Percentiles rank a stretch among this genome's conserved stretches.
Conservation (phyloP, 2,797 vertebrate species). For the Acridotheres tristis region DNA sequence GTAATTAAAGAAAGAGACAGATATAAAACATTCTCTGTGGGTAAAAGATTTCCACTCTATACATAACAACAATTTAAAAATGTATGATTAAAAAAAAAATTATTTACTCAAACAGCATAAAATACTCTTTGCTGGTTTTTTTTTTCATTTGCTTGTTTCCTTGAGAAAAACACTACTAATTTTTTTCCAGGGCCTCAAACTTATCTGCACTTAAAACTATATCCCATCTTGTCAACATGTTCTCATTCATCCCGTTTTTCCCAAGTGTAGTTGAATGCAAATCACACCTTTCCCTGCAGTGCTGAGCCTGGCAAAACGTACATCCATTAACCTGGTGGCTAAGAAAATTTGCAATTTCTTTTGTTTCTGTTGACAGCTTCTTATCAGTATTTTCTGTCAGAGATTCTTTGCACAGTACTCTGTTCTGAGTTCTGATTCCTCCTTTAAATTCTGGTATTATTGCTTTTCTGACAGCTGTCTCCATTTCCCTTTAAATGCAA, state of each 20-base stretch:
- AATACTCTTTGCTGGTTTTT: neutral
- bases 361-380: neutral
- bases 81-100: neutral
- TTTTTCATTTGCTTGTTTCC: neutral
- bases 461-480: constrained; percentile 4
- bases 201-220: neutral
- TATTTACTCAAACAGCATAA: neutral
- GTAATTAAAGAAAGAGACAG: neutral
- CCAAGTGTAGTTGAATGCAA: neutral
- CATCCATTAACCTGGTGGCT: neutral
- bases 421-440: neutral
- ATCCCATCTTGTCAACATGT: neutral
- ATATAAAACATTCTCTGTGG: neutral
- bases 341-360: neutral
- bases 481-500: neutral
- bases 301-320: neutral
- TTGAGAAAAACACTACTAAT: neutral
- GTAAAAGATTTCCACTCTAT: neutral
- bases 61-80: neutral
- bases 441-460: neutral
- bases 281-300: neutral
- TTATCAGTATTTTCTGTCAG: neutral
- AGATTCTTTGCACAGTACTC: neutral
- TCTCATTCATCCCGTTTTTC: neutral
- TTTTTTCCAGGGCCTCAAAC: neutral